Conservation (phyloP, 2,888 invertebrate species). For the Cryptus viduatorius region DNA sequence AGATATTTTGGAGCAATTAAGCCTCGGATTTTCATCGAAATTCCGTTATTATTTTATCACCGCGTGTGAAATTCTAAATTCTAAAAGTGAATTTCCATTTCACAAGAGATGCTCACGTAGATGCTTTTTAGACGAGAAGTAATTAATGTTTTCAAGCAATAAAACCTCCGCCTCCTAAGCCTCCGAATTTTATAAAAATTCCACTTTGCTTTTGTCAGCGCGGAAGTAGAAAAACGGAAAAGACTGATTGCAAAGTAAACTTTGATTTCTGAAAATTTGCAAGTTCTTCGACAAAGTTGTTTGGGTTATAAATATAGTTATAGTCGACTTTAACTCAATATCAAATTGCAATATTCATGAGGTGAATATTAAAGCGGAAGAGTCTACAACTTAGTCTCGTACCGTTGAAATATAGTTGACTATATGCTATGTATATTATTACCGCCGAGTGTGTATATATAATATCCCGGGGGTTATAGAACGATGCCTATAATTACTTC, state of each 20-base stretch:
- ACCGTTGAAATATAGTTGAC: not conserved
- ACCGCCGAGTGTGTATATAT: slow-evolving; percentile 12
- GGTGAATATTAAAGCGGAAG: slow-evolving; percentile 58
- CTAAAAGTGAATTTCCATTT: too few relatives aligned
- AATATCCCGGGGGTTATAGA: slow-evolving; percentile 42
- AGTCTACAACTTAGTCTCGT: slow-evolving; percentile 30
- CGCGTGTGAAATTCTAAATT: too few relatives aligned
- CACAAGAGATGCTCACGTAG: too few relatives aligned
- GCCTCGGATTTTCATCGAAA: too few relatives aligned
- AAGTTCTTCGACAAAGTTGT: slow-evolving; percentile 41
- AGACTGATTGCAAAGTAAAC: not conserved
- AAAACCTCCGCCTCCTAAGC: too few relatives aligned
- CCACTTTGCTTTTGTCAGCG: too few relatives aligned
- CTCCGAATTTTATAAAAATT: too few relatives aligned
- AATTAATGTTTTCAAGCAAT: too few relatives aligned
- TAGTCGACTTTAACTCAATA: slow-evolving; percentile 51
- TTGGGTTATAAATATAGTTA: not conserved
- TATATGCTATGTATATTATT: slow-evolving; percentile 3
- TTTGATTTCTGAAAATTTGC: not conserved
- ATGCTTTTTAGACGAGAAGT: too few relatives aligned
- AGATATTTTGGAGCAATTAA: too few relatives aligned
- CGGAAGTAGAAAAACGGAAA: too few relatives aligned
- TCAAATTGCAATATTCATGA: slow-evolving; percentile 55
- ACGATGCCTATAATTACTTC: slow-evolving; percentile 48
- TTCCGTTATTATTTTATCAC: too few relatives aligned